A percentile compares a stretch with the other conserved stretches of the same genome.
Conservation (phyloP, 2,888 invertebrate species). For the Rhyacophila evoluta region DNA sequence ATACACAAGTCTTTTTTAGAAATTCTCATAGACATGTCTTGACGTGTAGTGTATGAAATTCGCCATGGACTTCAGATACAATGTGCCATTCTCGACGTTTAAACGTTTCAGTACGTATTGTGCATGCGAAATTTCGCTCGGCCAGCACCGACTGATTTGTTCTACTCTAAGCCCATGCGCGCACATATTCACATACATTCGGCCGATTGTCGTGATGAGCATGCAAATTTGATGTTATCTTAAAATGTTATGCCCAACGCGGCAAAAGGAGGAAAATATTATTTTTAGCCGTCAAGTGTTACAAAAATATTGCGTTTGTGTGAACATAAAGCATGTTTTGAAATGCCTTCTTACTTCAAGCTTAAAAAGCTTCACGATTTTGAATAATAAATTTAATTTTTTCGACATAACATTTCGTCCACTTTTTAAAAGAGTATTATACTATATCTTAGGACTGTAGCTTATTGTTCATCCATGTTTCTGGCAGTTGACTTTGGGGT, state of each 20-base stretch:
- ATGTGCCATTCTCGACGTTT: background rate
- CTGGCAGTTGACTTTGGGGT: too few relatives aligned
- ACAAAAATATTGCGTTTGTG: too few relatives aligned
- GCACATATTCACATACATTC: background rate
- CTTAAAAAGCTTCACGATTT: too few relatives aligned
- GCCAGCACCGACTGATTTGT: background rate
- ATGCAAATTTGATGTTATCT: background rate
- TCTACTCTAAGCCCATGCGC: background rate
- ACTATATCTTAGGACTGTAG: too few relatives aligned
- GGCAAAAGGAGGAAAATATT: background rate
- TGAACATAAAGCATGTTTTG: too few relatives aligned
- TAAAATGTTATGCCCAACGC: background rate
- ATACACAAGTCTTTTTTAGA: too few relatives aligned
- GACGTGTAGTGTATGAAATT: background rate
- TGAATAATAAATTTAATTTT: too few relatives aligned
- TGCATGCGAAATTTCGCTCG: slow-evolving; percentile 11
- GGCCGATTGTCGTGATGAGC: slow-evolving; percentile 7
- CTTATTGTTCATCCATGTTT: too few relatives aligned
- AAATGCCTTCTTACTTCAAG: too few relatives aligned
- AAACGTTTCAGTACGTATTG: background rate
- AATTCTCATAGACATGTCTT: too few relatives aligned
- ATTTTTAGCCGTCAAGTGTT: background rate
- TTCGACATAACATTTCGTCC: too few relatives aligned
- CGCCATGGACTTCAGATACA: background rate
- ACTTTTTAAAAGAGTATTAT: too few relatives aligned